Conservation (phyloP, 2,113 vertebrate genomes). For the Perca fluviatilis region DNA sequence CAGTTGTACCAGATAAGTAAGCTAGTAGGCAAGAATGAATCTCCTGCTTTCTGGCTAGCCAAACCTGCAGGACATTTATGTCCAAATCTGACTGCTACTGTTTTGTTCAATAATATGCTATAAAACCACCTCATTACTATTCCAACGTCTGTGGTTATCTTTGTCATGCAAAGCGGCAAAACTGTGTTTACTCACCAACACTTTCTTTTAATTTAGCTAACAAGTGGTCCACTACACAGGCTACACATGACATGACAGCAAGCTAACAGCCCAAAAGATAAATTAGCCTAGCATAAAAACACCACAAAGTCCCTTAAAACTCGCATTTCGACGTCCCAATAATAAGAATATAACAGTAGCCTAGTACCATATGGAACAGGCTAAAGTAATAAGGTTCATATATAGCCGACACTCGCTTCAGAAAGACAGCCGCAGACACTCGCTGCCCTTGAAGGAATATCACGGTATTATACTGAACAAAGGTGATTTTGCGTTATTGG, state of each 20-base stretch:
- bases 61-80: not conserved
- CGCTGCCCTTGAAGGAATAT: not conserved
- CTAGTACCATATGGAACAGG: no score
- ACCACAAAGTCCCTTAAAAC: not conserved
- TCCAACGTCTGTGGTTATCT: not conserved
- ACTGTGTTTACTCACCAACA: not conserved
- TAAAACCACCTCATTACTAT: not conserved
- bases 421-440: no score
- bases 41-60: no score
- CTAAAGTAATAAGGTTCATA: not conserved
- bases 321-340: no score
- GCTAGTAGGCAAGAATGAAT: not conserved
- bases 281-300: conserved; percentile 14
- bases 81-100: not conserved
- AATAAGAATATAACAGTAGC: not conserved
- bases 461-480: not conserved
- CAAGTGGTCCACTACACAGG: not conserved
- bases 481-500: not conserved
- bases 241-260: not conserved
- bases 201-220: not conserved
- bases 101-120: not conserved
- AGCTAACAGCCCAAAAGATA: not conserved
- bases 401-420: no score
- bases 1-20: not conserved
- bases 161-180: no score